phyloP scores from a whole-genome alignment of 2,888 invertebrate species.

The Parnassius orleans region DNA sequence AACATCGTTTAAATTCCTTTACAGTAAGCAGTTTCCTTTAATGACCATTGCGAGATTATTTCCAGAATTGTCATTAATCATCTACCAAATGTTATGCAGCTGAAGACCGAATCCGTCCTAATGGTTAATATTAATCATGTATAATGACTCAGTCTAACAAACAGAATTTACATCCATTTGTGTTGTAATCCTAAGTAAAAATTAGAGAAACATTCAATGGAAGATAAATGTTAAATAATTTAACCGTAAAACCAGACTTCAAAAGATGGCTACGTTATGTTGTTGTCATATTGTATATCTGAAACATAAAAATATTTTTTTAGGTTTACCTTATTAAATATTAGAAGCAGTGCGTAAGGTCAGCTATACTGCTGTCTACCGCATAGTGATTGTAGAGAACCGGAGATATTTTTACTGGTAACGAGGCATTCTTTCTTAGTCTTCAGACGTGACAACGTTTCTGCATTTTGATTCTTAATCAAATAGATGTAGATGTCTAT shows the following conservation, averaged over 20 bases:
- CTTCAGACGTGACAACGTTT: no score
- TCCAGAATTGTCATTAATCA: slow-evolving; percentile 40
- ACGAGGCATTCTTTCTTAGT: no score
- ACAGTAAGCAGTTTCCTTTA: slow-evolving; percentile 25
- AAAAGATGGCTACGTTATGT: no score
- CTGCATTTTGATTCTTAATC: no score
- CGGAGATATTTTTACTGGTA: no score
- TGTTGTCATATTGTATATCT: no score
- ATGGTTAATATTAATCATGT: slow-evolving; percentile 44
- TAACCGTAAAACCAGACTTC: not conserved
- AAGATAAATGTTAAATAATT: slow-evolving; percentile 15
- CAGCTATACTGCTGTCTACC: no score
- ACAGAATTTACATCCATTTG: slow-evolving; percentile 12
- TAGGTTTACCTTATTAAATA: no score
- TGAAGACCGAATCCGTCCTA: slow-evolving; percentile 33
- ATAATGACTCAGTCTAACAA: slow-evolving; percentile 41
- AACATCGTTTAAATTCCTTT: slow-evolving; percentile 22
- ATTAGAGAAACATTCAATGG: slow-evolving; percentile 5
- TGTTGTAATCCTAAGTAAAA: not conserved
- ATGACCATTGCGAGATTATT: slow-evolving; percentile 34
- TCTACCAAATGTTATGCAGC: slow-evolving; percentile 36
- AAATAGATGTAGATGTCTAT: no score
- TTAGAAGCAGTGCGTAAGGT: no score
- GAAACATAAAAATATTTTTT: no score
- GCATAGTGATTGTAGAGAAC: no score